A percentile compares a stretch with the other conserved stretches of the same genome.
phyloP scores from a whole-genome alignment of 37 sponge, comb jelly and placozoan species.

The Oscarella lobularis region DNA sequence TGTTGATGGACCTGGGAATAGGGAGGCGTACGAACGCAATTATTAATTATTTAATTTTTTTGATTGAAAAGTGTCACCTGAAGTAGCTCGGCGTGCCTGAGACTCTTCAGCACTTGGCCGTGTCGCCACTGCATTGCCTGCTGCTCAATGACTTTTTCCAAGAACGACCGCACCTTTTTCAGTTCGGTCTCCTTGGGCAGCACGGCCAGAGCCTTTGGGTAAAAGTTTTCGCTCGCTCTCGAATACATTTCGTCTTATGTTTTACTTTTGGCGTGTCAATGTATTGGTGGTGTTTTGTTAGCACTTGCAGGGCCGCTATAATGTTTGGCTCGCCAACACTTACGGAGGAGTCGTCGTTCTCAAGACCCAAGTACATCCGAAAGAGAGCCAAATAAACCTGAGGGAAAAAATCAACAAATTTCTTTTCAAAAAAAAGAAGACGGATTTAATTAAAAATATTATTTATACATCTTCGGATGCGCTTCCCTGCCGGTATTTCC shows the following conservation, averaged over 20 bases:
- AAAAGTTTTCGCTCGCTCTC: too few species aligned
- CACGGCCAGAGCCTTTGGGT: neutral
- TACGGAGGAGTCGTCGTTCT: conserved; percentile 14
- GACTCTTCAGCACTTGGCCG: conserved; percentile 47
- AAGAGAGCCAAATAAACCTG: conserved; percentile 65
- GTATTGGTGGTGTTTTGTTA: conserved; percentile 40
- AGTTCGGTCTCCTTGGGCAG: neutral
- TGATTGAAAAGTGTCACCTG: too few species aligned
- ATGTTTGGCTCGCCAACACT: conserved; percentile 34
- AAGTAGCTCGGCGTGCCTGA: conserved; percentile 45
- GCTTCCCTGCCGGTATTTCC: too few species aligned
- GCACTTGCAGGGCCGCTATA: conserved; percentile 39
- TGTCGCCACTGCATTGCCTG: conserved; percentile 18
- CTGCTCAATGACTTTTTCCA: conserved; percentile 44
- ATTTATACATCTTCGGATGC: neutral
- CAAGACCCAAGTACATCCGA: conserved; percentile 62
- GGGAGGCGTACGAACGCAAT: too few species aligned
- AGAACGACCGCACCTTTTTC: conserved; percentile 19
- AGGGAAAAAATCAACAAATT: neutral
- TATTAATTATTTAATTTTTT: too few species aligned
- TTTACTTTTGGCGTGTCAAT: conserved; percentile 72
- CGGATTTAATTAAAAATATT: too few species aligned
- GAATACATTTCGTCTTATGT: too few species aligned
- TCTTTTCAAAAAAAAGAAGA: too few species aligned
- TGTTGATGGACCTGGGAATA: conserved; percentile 33